Conservation (phyloP, 1,140 invertebrate genomes). For the Drosophila kurseongensis region DNA sequence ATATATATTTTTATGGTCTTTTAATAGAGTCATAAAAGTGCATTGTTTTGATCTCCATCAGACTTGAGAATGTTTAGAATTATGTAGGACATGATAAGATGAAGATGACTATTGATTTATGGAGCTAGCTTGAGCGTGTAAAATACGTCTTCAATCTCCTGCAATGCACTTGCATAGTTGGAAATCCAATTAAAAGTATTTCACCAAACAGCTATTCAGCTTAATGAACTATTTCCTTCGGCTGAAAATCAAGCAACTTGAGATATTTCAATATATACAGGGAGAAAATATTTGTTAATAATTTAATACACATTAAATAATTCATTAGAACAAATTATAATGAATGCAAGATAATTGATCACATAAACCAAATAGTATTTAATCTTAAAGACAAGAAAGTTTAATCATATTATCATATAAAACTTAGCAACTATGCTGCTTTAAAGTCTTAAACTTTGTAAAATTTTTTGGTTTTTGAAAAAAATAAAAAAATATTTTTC, state of each 20-base stretch:
- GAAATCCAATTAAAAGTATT: slow-evolving; percentile 41
- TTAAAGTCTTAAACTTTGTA: too few species aligned
- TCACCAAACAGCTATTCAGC: slow-evolving; percentile 7
- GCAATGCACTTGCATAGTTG: slow-evolving; percentile 18
- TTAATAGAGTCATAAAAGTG: slow-evolving; percentile 39
- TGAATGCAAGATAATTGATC: too few species aligned
- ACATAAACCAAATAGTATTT: too few species aligned
- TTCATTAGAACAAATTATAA: too few species aligned
- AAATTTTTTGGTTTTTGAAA: too few species aligned
- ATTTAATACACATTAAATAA: background rate
- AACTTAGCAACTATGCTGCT: too few species aligned
- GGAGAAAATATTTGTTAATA: background rate
- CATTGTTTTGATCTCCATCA: slow-evolving; percentile 16
- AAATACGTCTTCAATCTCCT: background rate
- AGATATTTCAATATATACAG: background rate
- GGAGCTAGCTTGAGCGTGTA: background rate
- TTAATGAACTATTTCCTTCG: slow-evolving; percentile 23
- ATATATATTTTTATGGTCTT: slow-evolving; percentile 28
- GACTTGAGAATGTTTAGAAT: slow-evolving; percentile 12
- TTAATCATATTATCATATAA: too few species aligned
- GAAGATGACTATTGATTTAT: slow-evolving; percentile 30
- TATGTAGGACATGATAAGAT: slow-evolving; percentile 5
- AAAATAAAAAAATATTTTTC: background rate
- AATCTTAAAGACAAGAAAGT: background rate
- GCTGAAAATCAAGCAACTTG: slow-evolving; percentile 9